Base-by-base conservation (phyloP, 2,797 vertebrate species). In the Coendou prehensilis region DNA sequence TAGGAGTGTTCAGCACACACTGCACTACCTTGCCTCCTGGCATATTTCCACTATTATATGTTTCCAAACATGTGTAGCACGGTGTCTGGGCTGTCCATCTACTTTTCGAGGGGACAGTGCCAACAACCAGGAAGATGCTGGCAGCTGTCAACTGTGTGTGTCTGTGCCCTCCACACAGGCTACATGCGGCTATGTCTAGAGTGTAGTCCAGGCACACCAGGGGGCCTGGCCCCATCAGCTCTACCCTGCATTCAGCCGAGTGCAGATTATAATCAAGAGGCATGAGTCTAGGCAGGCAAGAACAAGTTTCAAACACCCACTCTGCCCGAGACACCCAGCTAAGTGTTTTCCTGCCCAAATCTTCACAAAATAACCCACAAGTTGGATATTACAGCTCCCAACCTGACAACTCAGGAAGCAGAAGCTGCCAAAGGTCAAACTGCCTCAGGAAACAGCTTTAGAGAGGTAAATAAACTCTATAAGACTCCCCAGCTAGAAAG, bases 251-350 rank as follows among this genome's bases (percentile, higher is more conserved):
- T 67, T 90, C 17, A 26, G 45, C 73, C 67, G 64, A 82, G 52
- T 23, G 59, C 63, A 80, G 78, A 86, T 78, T 30, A 64, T 75
- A 71, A 82, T 17, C 37, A 50, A 54, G 14, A 47, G 6, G 83
- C 54, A 61, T 2, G 56, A 33, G 52, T 81, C 47, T 87, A 57
- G 90, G 89, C 88, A 88, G 67, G 91, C 50, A 75, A 52, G 50
- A 85, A 61, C 90, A 92, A 50, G 87, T 52, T 90, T 94, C 89
- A 80, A 87, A 94, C 61, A 57, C 63, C 82, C 87, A 75, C 57
- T 69, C 61, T 93, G 59, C 73, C 76, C 0, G 10, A 91, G 76
- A 94, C 30, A 81, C 67, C 45, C 47, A 52, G 54, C 37, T 86
- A 82, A 73, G 87, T 50, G 47, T 47, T 87, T 95, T 89, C 69